Conservation (phyloP, 1,140 invertebrate species). For the Neodiprion virginianus region DNA sequence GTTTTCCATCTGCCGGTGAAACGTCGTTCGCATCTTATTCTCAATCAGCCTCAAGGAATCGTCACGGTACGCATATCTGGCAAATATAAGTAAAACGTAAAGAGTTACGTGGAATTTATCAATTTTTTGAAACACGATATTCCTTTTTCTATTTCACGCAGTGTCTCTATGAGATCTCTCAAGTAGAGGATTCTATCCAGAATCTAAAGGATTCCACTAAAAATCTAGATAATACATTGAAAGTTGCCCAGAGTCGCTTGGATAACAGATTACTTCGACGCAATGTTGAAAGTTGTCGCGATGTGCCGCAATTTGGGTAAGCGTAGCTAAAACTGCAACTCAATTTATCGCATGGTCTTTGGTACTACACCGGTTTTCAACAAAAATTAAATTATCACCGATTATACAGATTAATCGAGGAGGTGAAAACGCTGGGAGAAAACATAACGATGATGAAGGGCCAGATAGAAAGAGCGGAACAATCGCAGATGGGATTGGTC, state of each 20-base stretch:
- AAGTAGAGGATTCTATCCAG: conserved; percentile 73
- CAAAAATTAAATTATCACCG: conserved; percentile 19
- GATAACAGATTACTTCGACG: conserved; percentile 70
- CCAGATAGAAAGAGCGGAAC: conserved; percentile 68
- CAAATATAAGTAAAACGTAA: too few relatives aligned
- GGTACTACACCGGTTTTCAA: not conserved
- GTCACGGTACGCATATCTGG: too few relatives aligned
- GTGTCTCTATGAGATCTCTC: conserved; percentile 71
- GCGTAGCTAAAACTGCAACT: conserved; percentile 14
- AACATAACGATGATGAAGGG: conserved; percentile 67
- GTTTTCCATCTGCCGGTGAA: not conserved
- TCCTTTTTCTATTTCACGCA: conserved; percentile 38
- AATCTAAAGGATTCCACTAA: conserved; percentile 67
- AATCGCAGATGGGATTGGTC: conserved; percentile 66
- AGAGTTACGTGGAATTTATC: not conserved
- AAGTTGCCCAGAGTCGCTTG: conserved; percentile 79
- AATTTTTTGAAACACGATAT: conserved; percentile 24
- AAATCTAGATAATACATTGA: conserved; percentile 75
- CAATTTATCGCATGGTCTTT: not conserved
- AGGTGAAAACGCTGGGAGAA: conserved; percentile 73
- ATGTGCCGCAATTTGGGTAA: conserved; percentile 71
- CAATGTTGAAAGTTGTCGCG: conserved; percentile 76
- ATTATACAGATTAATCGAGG: conserved; percentile 68
- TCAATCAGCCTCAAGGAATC: too few relatives aligned
- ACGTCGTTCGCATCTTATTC: too few relatives aligned